Evolutionary conservation across 2,888 invertebrate genomes (phyloP).

Genomic region (Hololepta plana): DNA sequence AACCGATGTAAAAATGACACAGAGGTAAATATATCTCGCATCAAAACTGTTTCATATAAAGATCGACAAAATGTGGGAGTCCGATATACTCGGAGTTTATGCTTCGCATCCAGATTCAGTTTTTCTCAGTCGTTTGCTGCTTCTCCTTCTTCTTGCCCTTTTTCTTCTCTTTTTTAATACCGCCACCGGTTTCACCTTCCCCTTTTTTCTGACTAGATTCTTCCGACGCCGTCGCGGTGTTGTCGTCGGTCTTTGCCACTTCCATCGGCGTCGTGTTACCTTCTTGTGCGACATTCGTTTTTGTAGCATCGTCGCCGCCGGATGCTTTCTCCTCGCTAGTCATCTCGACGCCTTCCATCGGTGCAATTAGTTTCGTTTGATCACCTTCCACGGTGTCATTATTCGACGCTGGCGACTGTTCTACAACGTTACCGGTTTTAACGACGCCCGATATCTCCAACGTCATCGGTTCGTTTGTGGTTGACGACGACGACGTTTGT

Average conservation of each 20-base stretch:
- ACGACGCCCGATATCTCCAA: conserved; percentile 11
- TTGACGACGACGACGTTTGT: too few species aligned
- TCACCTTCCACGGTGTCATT: too few species aligned
- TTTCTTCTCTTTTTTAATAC: conserved; percentile 4
- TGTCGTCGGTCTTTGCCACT: conserved; percentile 6
- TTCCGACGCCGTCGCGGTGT: conserved; percentile 13
- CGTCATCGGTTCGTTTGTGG: conserved; percentile 4
- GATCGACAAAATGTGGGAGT: too few species aligned
- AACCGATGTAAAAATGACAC: too few species aligned
- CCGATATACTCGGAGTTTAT: too few species aligned
- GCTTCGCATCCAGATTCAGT: too few species aligned
- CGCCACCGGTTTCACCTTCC: conserved; percentile 8
- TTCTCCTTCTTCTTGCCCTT: conserved; percentile 7
- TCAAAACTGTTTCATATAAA: too few species aligned
- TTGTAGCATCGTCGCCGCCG: conserved; percentile 21
- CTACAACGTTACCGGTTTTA: conserved; percentile 8
- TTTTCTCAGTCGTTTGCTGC: conserved; percentile 10
- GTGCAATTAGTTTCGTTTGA: conserved; percentile 4
- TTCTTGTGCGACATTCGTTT: conserved; percentile 12
- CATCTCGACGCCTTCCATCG: conserved; percentile 7
- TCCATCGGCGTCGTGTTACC: conserved; percentile 10
- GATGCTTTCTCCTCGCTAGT: conserved; percentile 10
- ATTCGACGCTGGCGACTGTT: too few species aligned
- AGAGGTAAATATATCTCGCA: too few species aligned
- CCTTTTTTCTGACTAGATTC: too few species aligned